phyloP scores from a whole-genome alignment of 2,888 invertebrate genomes.

The Leptinotarsa peninsularis region DNA sequence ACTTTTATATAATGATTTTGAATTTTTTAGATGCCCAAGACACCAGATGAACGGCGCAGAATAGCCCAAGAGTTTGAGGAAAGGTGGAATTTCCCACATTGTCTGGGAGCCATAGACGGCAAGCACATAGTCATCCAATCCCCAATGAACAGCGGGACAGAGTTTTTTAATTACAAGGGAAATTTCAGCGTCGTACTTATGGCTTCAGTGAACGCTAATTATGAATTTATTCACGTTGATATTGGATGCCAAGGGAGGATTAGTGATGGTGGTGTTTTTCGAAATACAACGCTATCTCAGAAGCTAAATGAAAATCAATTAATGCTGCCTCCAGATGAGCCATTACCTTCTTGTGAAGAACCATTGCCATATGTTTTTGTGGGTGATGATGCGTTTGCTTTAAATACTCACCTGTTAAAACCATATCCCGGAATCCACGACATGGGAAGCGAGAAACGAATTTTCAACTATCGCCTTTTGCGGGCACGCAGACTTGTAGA shows the following conservation, averaged over 20 bases:
- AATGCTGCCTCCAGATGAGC: constrained; percentile 11
- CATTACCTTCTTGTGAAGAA: constrained; percentile 8
- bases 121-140: constrained; percentile 26
- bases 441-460: constrained; percentile 41
- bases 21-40: constrained; percentile 14
- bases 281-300: constrained; percentile 12
- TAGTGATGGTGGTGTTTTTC: constrained; percentile 9
- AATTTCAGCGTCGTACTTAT: constrained; percentile 27
- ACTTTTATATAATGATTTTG: neutral
- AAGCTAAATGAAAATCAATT: constrained; percentile 8
- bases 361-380: constrained; percentile 36
- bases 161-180: constrained; percentile 29
- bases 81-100: constrained; percentile 15
- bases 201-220: constrained; percentile 25
- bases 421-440: constrained; percentile 44
- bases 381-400: constrained; percentile 41
- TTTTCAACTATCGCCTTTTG: constrained; percentile 48
- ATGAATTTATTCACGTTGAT: constrained; percentile 6
- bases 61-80: constrained; percentile 26
- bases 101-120: constrained; percentile 15
- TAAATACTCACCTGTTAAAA: constrained; percentile 45
- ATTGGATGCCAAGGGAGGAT: constrained; percentile 9
- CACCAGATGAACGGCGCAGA: constrained; percentile 27
- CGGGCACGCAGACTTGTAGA: constrained; percentile 37
- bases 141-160: constrained; percentile 22